Evolutionary conservation across 2,797 vertebrate genomes (phyloP).

Genomic region (Carapus acus): DNA sequence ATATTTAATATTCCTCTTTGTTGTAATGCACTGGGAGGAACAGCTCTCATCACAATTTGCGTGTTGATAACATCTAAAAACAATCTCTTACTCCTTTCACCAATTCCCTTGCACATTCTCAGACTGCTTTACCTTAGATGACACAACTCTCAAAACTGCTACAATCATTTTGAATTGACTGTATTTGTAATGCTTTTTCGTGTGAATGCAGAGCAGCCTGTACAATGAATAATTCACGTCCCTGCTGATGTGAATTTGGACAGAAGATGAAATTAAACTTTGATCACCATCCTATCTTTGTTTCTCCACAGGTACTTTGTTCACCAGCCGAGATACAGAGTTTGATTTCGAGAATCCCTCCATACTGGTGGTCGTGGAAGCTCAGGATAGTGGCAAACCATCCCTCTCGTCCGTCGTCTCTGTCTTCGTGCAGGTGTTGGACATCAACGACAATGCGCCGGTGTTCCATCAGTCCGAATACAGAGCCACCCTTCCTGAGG

Average conservation of each 20-base stretch:
- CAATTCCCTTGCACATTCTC: constrained; percentile 11
- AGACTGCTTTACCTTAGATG: constrained; percentile 10
- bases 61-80: constrained; percentile 39
- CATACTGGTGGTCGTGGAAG: constrained; percentile 86
- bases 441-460: constrained; percentile 89
- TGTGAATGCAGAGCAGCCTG: constrained; percentile 1
- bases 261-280: constrained; percentile 1
- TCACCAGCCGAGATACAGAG: constrained; percentile 72
- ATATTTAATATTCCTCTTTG: constrained; percentile 45
- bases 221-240: background rate
- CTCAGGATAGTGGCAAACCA: constrained; percentile 80
- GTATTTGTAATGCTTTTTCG: too few relatives aligned
- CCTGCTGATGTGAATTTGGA: constrained; percentile 1
- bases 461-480: constrained; percentile 82
- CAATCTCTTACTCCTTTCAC: constrained; percentile 19
- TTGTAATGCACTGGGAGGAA: too few relatives aligned
- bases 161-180: constrained; percentile 16
- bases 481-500: constrained; percentile 79
- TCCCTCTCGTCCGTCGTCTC: constrained; percentile 78
- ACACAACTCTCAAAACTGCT: background rate
- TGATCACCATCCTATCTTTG: background rate
- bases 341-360: constrained; percentile 75
- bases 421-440: constrained; percentile 85
- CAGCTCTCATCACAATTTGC: constrained; percentile 40
- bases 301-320: constrained; percentile 82